Evolutionary conservation across 2,888 invertebrate species (phyloP), one percentile per base, ranked within the genome.

Genomic region (Coenonympha arcania): DNA sequence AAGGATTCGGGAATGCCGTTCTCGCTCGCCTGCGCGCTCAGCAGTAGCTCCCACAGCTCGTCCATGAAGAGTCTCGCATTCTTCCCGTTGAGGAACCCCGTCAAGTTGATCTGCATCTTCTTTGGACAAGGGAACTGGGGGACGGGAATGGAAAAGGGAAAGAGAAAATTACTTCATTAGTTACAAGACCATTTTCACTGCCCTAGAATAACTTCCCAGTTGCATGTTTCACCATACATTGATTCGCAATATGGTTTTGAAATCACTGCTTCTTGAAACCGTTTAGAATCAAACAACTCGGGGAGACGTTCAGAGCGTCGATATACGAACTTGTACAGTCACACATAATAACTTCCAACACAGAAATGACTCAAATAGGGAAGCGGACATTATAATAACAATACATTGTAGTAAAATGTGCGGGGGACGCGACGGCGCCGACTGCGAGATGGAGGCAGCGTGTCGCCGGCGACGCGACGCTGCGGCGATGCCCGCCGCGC

Each of bases 91-190:
- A 99, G 88, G 82, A 99, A 99, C 39, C 99, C 99, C 37, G 99
- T 99, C 80, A 99, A 88, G 86, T 99, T 99, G 72, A 99, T 99
- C 90, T 99, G 99, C 93, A 99, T 99, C 85, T 97, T 95, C 83
- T 96, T 95, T 41, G 98, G 97, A 87, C 98, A 97, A 46, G 98
- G 98, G 86, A 91, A 94, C 95, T 95, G 88, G 75, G 88, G 68
- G 72, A 74, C 60, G 73, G 74, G 69, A 62, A 69, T 63, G 64
- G 77, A 79, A 34, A 44, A 71, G 69, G 79, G 81, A 79, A 81
- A 79, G 78, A 73, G 83, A 79, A 81, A 77, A 58, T 71, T 55
- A 57, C 50, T 52, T 49, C 52, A 67, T 80, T 72, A 80, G 62
- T 78, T 60, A 72, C n/a, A 24, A 34, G 22, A 22, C 31, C n/a